Evolutionary conservation across 2,113 vertebrate genomes (phyloP), one percentile per base, ranked within the genome.

Genomic region (Sceloporus undulatus): DNA sequence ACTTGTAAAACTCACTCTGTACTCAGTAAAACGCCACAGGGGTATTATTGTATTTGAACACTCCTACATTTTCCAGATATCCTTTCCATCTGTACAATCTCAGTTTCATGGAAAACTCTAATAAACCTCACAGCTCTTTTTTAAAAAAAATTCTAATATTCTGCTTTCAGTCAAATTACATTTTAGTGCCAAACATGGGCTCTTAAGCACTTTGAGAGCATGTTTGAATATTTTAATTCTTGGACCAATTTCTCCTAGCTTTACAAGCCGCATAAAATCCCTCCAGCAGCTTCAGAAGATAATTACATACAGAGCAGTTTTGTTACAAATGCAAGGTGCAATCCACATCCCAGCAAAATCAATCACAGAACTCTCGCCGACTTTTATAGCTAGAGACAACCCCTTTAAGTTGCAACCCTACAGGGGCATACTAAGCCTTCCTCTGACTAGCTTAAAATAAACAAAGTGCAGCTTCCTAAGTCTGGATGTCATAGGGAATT

Each of bases 101-200:
- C 80, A 84, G 84, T 90, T 92, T 91, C 88, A 75, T 85, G 90
- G 80, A 83, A 92, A 88, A 90, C n/a, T 86, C 71, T 76, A 93
- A 88, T 85, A 89, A 83, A 71, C 66, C 66, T 82, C 1, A 71
- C 79, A n/a, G 29, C 11, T 38, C 62, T 81, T 79, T 62, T 0
- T 62, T 93, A 87, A 84, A 18, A 29, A 27, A 65, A 74, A 68
- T 84, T 84, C 42, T 87, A 40, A 0, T 1, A 84, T 91, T 1
- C 80, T 93, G 84, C 80, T 86, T 91, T 82, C 79, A 29, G 42
- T 27, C 0, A 0, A 34, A 73, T 25, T 91, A 85, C 80, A 86
- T 56, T 34, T 65, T 66, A 85, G 9, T 0, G 0, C 71, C 87
- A 81, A 90, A 56, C 16, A 71, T 27, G 13, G 40, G 19, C 81